A percentile compares a stretch with the other conserved stretches of the same genome.
Conservation (phyloP, 2,113 vertebrate species). For the Atractosteus spatula region DNA sequence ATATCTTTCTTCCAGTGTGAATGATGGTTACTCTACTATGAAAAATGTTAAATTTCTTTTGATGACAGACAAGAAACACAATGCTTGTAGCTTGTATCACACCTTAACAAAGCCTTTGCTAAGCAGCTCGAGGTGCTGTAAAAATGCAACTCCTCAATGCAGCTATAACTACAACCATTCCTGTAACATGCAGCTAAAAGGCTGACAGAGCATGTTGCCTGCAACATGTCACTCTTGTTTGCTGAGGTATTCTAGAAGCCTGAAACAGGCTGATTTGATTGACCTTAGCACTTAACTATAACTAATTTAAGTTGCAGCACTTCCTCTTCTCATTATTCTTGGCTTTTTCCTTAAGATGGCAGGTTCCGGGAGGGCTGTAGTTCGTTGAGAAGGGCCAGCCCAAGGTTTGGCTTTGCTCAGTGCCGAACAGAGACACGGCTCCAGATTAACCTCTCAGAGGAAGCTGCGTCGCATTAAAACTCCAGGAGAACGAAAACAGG, state of each 20-base stretch:
- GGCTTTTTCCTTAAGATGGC: conserved; percentile 2
- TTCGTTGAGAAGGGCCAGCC: conserved; percentile 4
- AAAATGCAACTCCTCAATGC: no score
- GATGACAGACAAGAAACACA: no score
- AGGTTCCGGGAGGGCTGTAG: conserved; percentile 1
- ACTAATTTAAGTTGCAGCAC: conserved; percentile 16
- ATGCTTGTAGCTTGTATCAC: no score
- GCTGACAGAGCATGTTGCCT: background rate
- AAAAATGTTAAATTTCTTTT: no score
- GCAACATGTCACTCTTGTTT: conserved; percentile 7
- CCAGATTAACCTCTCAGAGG: conserved; percentile 18
- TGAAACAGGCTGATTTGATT: conserved; percentile 20
- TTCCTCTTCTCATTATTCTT: conserved; percentile 25
- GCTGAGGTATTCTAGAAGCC: conserved; percentile 13
- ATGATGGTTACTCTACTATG: no score
- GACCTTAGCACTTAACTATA: conserved; percentile 21
- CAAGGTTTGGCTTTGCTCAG: background rate
- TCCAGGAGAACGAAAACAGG: conserved; percentile 49
- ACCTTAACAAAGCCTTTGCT: no score
- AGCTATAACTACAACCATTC: no score
- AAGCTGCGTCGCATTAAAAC: conserved; percentile 40
- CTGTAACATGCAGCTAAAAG: no score
- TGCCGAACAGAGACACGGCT: conserved; percentile 6
- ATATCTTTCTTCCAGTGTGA: no score
- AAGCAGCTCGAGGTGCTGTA: no score